Base-by-base conservation (phyloP, 92 coral and sea anemone genomes). In the Epizoanthus stellaris region DNA sequence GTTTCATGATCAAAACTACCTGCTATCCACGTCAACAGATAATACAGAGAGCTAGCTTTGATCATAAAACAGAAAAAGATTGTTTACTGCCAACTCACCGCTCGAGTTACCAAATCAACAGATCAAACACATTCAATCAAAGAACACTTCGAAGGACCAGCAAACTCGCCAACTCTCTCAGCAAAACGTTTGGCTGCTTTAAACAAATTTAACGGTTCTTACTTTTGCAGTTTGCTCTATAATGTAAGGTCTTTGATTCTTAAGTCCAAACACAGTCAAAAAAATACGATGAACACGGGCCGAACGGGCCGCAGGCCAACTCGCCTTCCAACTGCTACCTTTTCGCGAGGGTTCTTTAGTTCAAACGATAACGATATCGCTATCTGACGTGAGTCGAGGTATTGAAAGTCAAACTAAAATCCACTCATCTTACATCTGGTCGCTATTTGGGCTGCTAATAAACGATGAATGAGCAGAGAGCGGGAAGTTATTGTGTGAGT, bases 401-500 rank as follows among this genome's bases (percentile, higher is more conserved):
- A 40, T 43, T 61, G 9, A 45, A 63, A 79, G 54, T 6, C 17
- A 21, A 11, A 11, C 45, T 6, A 63, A 23, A 62, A 42, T 30
- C 11, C 53, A 42, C 67, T 64, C 38, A 20, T 63, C 30, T 63
- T 19, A 45, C 49, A 79, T 79, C 59, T 79, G 21, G 17, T 17
- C 70, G 16, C 67, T 15, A 40, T 42, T 30, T 43, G 23, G 34
- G 57, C 40, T 79, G 34, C 73, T n/a, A 63, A 64, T 59, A 25
- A 45, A 11, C 38, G 16, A 76, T 75, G 93, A 87, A 86, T 75
- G 90, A 82, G 67, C 73, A 77, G 80, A 63, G 79, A 67, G 79
- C 68, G 67, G 62, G 66, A 67, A 73, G 77, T 85, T 54, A 90
- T 75, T 81, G 87, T 77, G 88, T 65, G 85, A 80, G 86, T 70